Percentiles rank a stretch among this genome's conserved stretches.
These are phyloP conservation scores for Rhopalosiphum nymphaeae DNA, from an alignment of 2,888 invertebrate genomes.

Conservation along the genomic window DNA sequence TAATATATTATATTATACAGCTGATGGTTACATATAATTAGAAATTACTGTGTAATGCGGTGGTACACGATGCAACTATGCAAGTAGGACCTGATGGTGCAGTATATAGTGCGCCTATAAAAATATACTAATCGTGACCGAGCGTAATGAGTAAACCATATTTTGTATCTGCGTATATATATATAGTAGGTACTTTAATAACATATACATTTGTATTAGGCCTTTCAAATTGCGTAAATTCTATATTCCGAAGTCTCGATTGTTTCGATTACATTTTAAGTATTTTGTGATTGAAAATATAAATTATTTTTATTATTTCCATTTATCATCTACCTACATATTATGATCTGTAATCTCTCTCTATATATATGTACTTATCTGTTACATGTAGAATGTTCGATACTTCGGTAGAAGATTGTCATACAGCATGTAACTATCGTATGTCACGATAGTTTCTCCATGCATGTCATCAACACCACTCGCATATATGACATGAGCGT, in stretches of 20 bases:
- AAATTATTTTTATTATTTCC: background rate
- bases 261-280: background rate
- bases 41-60: background rate
- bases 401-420: background rate
- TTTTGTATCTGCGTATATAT: background rate
- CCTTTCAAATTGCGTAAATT: slow-evolving; percentile 7
- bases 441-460: background rate
- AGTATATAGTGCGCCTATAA: background rate
- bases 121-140: background rate
- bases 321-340: background rate
- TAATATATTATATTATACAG: background rate
- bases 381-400: background rate
- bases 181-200: too few relatives aligned
- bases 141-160: background rate
- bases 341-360: background rate
- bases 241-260: background rate
- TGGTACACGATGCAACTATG: background rate
- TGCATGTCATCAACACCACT: background rate
- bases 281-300: background rate
- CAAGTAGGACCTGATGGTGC: background rate
- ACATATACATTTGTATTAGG: background rate
- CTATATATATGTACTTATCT: background rate
- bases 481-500: background rate
- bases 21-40: background rate
- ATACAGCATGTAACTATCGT: background rate